Base-by-base conservation (phyloP, 92 coral and sea anemone species). In the Galaxea fascicularis region DNA sequence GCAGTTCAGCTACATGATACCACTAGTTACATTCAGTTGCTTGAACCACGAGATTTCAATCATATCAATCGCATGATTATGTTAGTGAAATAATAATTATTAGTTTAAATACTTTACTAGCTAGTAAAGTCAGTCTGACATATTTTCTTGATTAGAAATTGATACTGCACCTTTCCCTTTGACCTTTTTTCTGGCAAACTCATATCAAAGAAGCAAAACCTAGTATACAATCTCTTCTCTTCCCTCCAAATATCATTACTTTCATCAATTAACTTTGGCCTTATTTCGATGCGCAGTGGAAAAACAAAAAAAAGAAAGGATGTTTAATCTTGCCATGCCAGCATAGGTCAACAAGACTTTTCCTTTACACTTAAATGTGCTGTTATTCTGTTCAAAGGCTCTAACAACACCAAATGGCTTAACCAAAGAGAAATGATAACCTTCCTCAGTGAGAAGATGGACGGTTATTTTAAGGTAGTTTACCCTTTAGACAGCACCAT, bases 181-280 rank as follows among this genome's bases (percentile, higher is more conserved):
- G 31, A 78, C 49, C 72, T 13, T 78, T 62, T 78, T 62, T 69
- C 49, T 78, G 68, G 46, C 83, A 78, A 60, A 45, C 65, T 28
- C 65, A 78, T 54, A 54, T 78, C 28, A 78, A 78, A 60, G 27
- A 65, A 65, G 71, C 65, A 58, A 58, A 58, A 58, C 29, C 65
- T 58, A 58, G 65, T 58, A 58, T 58, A 20, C 65, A 58, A 21
- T 58, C 65, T 58, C 65, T 58, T 58, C 65, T 58, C 65, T 58
- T 58, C 65, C 65, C 59, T 13, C 4, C 65, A 58, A 12, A 58
- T 58, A 58, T 58, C 22, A 58, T 58, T 58, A 58, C 65, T 58
- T 12, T 58, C 22, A 58, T 58, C 65, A 65, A 65, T 65, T 14
- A 65, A 65, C 44, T 29, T 28, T 39, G 44, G 13, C 71, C 71